Percentiles rank a stretch among this genome's conserved stretches.
These are phyloP conservation scores for Neuroterus valhalla DNA, from an alignment of 1,140 invertebrate genomes.

Conservation along the genomic window DNA sequence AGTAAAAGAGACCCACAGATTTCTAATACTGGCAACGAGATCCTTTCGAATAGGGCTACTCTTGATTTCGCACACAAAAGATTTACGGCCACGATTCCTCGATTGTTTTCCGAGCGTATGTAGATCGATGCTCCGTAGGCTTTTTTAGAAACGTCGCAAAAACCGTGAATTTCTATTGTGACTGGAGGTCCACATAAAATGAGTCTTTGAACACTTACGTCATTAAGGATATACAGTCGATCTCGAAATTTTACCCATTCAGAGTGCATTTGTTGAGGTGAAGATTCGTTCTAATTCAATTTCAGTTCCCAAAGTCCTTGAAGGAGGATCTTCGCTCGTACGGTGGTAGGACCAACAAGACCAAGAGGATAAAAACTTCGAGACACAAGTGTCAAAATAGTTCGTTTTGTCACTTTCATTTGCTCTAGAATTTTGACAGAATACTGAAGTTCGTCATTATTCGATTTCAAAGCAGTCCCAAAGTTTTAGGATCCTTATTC, in stretches of 20 bases:
- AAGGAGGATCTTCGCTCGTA: slow-evolving; percentile 39
- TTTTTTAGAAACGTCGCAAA: no score
- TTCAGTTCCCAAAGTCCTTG: slow-evolving; percentile 34
- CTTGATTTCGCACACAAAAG: no score
- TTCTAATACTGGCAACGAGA: no score
- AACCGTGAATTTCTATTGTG: slow-evolving; percentile 56
- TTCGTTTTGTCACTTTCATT: slow-evolving; percentile 26
- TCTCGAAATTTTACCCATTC: slow-evolving; percentile 44
- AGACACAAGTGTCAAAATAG: slow-evolving; percentile 31
- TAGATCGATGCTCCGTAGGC: no score
- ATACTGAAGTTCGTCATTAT: no score
- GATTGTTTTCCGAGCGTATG: no score
- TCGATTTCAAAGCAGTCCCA: slow-evolving; percentile 4
- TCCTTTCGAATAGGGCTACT: no score
- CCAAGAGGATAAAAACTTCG: slow-evolving; percentile 47
- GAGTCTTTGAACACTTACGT: slow-evolving; percentile 46
- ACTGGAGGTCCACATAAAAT: slow-evolving; percentile 28
- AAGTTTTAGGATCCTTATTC: not conserved
- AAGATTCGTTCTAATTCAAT: slow-evolving; percentile 30
- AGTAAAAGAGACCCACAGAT: no score
- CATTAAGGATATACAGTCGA: slow-evolving; percentile 36
- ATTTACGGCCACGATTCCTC: no score
- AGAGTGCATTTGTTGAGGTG: slow-evolving; percentile 39
- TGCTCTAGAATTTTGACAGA: no score
- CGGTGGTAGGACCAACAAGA: slow-evolving; percentile 27